phyloP scores from a whole-genome alignment of 35 echinoderm and acorn worm species.

The Ophioderma brevispina region DNA sequence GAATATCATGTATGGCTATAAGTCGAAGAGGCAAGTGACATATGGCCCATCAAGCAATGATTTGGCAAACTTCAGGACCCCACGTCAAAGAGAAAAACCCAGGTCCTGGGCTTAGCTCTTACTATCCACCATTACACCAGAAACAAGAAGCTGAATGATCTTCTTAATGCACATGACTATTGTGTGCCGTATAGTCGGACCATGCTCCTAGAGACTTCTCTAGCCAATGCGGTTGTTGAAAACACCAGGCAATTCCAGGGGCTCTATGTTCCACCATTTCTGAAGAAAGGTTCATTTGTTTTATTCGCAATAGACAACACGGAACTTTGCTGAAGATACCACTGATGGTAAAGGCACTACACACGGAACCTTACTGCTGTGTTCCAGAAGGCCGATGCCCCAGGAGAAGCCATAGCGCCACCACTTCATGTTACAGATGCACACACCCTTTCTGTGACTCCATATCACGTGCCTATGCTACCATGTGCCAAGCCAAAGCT shows the following conservation, averaged over 20 bases:
- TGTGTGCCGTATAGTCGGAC: constrained; percentile 54
- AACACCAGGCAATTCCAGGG: constrained; percentile 55
- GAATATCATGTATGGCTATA: no score
- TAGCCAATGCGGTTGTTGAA: constrained; percentile 65
- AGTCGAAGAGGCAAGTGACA: no score
- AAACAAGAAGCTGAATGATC: constrained; percentile 45
- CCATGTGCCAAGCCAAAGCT: constrained; percentile 30
- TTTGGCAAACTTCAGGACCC: constrained; percentile 27
- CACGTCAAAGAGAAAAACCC: constrained; percentile 46
- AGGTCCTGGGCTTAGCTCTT: constrained; percentile 43
- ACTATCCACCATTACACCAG: constrained; percentile 61
- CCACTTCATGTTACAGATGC: background rate
- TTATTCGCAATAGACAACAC: constrained; percentile 68
- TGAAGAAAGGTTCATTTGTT: constrained; percentile 42
- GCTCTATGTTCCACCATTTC: constrained; percentile 52
- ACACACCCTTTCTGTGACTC: background rate
- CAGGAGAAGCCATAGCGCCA: constrained; percentile 1
- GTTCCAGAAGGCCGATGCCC: constrained; percentile 29
- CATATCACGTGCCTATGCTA: constrained; percentile 9
- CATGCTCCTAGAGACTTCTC: constrained; percentile 49
- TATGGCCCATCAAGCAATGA: no score
- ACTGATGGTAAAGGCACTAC: constrained; percentile 63
- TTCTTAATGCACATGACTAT: constrained; percentile 44
- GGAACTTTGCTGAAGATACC: constrained; percentile 77
- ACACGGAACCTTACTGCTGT: constrained; percentile 49